phyloP scores from a whole-genome alignment of 2,797 vertebrate species.

The Emys orbicularis region DNA sequence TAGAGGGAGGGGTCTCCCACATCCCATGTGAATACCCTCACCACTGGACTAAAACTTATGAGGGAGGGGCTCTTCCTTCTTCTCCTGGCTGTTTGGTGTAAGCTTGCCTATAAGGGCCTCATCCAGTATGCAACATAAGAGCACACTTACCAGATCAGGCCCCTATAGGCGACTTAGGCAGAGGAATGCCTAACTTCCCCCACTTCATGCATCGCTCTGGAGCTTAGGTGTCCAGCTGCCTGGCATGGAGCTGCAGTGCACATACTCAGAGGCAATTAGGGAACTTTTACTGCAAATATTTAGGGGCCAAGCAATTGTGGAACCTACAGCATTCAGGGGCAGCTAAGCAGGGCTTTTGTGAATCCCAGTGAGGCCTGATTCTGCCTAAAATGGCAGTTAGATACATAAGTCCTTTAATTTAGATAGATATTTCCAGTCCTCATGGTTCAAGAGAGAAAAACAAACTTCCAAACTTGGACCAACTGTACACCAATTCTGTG shows the following conservation, averaged over 20 bases:
- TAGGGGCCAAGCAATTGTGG: background rate
- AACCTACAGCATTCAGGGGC: background rate
- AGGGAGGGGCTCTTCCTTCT: background rate
- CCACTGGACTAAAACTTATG: background rate
- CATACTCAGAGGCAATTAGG: background rate
- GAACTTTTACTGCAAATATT: background rate
- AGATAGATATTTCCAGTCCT: background rate
- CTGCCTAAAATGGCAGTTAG: background rate
- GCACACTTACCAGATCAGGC: background rate
- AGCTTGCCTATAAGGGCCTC: background rate
- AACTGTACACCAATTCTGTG: constrained; percentile 11
- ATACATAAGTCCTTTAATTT: background rate
- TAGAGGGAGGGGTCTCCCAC: background rate
- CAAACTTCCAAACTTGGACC: background rate
- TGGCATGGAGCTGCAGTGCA: background rate
- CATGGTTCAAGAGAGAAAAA: background rate
- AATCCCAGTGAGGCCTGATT: background rate
- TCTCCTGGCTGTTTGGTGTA: background rate
- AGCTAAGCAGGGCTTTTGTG: background rate
- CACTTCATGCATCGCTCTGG: no score
- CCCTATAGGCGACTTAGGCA: background rate
- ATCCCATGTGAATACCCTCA: background rate
- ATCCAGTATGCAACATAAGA: background rate
- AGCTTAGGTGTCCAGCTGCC: background rate
- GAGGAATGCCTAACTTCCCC: background rate